Evolutionary conservation across 2,888 invertebrate genomes (phyloP).

Genomic region (Venusia cambrica): DNA sequence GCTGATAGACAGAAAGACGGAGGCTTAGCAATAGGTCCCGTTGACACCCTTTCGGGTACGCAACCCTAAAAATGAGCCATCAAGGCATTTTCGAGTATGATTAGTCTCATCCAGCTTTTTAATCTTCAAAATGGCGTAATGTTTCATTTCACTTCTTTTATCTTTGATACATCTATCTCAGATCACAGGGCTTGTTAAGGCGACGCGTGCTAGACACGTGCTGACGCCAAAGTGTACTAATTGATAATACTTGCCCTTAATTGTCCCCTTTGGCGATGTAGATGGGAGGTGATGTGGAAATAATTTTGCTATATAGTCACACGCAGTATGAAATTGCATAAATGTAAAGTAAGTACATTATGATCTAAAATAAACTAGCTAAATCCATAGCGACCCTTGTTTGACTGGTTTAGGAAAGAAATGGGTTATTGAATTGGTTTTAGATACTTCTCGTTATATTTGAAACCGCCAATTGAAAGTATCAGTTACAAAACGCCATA

Average conservation of each 20-base stretch:
- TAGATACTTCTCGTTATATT: too few relatives aligned
- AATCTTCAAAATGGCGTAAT: slow-evolving; percentile 28
- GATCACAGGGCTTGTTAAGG: slow-evolving; percentile 57
- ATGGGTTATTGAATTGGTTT: too few relatives aligned
- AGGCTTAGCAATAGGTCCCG: too few relatives aligned
- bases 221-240: slow-evolving; percentile 51
- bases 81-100: slow-evolving; percentile 14
- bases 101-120: slow-evolving; percentile 19
- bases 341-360: too few relatives aligned
- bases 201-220: slow-evolving; percentile 62
- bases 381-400: too few relatives aligned
- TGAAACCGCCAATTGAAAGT: too few relatives aligned
- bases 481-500: too few relatives aligned
- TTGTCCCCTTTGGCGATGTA: slow-evolving; percentile 37
- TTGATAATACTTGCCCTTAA: slow-evolving; percentile 62
- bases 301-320: slow-evolving; percentile 41
- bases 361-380: too few relatives aligned
- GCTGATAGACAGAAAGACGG: too few relatives aligned
- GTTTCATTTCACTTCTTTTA: slow-evolving; percentile 16
- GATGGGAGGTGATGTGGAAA: slow-evolving; percentile 25
- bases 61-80: slow-evolving; percentile 8
- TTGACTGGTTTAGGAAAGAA: too few relatives aligned
- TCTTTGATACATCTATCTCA: slow-evolving; percentile 29
- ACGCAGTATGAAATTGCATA: too few relatives aligned
- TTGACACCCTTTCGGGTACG: too few relatives aligned